A percentile compares a stretch with the other conserved stretches of the same genome.
Evolutionary conservation across 2,797 vertebrate genomes (phyloP).

Genomic region (Hozukius guyotensis): DNA sequence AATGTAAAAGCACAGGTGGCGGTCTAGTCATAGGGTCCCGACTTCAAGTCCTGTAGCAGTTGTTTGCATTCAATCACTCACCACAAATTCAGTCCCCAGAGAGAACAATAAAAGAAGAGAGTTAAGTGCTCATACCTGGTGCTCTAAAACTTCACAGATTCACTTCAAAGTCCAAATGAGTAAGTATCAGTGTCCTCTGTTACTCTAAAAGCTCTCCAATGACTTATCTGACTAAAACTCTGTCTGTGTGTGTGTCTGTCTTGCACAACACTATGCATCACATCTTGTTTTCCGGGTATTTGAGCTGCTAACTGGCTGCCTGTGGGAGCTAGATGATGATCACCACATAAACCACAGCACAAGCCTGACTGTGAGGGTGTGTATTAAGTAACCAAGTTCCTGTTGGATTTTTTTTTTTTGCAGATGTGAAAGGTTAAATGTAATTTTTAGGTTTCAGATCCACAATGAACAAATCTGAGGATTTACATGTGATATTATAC

Average conservation of each 20-base stretch:
- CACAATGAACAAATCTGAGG: neutral
- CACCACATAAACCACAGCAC: slow-evolving; percentile 52
- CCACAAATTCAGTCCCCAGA: neutral
- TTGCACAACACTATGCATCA: slow-evolving; percentile 58
- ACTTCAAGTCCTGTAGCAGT: neutral
- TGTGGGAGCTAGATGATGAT: neutral
- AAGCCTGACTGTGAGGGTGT: neutral
- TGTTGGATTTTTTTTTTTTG: slow-evolving; percentile 10
- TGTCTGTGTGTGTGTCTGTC: neutral
- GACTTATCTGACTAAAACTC: neutral
- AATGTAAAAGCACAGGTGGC: neutral
- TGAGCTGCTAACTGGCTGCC: neutral
- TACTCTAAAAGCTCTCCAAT: neutral
- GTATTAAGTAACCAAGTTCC: slow-evolving; percentile 31
- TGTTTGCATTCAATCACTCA: slow-evolving; percentile 7
- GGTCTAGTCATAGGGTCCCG: neutral
- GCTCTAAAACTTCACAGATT: neutral
- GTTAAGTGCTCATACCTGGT: slow-evolving; percentile 32
- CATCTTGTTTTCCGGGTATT: slow-evolving; percentile 43
- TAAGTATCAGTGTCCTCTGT: neutral
- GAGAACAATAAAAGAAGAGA: neutral
- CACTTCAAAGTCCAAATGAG: neutral
- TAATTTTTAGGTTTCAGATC: neutral
- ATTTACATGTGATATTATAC: neutral
- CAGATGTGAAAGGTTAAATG: neutral